Percentiles rank a stretch among this genome's conserved stretches.
Conservation (phyloP, 2,113 vertebrate species). For the Gobiocypris rarus region DNA sequence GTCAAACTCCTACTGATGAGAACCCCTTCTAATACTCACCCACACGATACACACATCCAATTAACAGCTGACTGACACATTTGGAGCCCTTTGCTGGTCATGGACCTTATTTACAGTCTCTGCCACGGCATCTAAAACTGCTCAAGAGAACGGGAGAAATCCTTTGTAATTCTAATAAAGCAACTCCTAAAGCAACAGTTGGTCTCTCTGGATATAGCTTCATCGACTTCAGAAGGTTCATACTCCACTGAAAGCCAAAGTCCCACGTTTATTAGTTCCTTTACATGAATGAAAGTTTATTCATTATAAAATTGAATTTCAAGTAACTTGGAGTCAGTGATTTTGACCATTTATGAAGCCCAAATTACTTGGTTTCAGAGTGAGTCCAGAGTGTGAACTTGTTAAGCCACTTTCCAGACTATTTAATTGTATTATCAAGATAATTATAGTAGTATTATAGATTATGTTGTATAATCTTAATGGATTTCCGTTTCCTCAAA, state of each 20-base stretch:
- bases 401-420: constrained; percentile 29
- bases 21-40: constrained; percentile 14
- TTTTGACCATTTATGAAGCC: constrained; percentile 2
- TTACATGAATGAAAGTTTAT: not conserved
- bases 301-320: not conserved
- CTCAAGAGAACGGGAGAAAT: not conserved
- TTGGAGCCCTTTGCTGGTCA: not conserved
- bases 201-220: not conserved
- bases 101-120: not conserved
- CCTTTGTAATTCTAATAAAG: not conserved
- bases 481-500: not conserved
- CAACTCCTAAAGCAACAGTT: not conserved
- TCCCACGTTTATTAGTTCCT: not conserved
- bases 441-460: constrained; percentile 2
- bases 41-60: constrained; percentile 47
- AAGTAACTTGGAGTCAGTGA: not conserved
- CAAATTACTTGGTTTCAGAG: constrained; percentile 57
- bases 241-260: not conserved
- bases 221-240: not conserved
- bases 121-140: not conserved
- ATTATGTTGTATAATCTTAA: not conserved
- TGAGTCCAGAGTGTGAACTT: constrained; percentile 30
- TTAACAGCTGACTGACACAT: constrained; percentile 64
- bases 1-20: constrained; percentile 57
- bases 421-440: constrained; percentile 27